A percentile compares a stretch with the other conserved stretches of the same genome.
Conservation (phyloP, 2,797 vertebrate species). For the Novumbra hubbsi region DNA sequence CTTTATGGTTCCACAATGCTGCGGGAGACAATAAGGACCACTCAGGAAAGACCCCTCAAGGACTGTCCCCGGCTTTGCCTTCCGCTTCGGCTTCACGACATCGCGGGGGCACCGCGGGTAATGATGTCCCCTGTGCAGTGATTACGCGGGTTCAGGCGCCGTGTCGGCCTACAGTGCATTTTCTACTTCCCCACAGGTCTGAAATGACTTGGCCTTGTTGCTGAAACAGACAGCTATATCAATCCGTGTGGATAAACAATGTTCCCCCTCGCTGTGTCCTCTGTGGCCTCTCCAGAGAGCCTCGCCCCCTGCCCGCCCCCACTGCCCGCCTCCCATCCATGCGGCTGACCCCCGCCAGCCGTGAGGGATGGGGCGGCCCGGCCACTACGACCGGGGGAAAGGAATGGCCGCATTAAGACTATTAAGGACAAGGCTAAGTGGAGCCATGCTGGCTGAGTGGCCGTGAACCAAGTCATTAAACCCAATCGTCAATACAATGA, state of each 20-base stretch:
- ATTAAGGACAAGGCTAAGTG: conserved; percentile 68
- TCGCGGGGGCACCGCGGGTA: neutral
- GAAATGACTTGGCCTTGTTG: neutral
- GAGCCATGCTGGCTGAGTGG: conserved; percentile 60
- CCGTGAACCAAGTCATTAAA: conserved; percentile 70
- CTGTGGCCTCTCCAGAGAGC: neutral
- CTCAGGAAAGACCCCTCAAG: conserved; percentile 9
- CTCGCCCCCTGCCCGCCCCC: neutral
- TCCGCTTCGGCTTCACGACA: neutral
- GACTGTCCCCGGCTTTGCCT: neutral
- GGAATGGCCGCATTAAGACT: conserved; percentile 52
- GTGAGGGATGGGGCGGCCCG: conserved; percentile 28
- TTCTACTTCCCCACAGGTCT: neutral
- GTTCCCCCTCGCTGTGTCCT: neutral
- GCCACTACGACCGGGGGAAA: conserved; percentile 36
- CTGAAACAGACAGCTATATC: conserved; percentile 5
- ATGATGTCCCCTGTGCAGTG: neutral
- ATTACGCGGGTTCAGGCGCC: neutral
- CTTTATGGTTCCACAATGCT: neutral
- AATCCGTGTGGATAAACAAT: conserved; percentile 5
- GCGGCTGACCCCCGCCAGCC: conserved; percentile 22
- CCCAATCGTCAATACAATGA: conserved; percentile 57
- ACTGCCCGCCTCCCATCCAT: neutral
- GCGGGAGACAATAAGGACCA: neutral
- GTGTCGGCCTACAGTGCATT: neutral